Base-by-base conservation (phyloP, 2,888 invertebrate species). In the Gonocerus acuteangulatus region DNA sequence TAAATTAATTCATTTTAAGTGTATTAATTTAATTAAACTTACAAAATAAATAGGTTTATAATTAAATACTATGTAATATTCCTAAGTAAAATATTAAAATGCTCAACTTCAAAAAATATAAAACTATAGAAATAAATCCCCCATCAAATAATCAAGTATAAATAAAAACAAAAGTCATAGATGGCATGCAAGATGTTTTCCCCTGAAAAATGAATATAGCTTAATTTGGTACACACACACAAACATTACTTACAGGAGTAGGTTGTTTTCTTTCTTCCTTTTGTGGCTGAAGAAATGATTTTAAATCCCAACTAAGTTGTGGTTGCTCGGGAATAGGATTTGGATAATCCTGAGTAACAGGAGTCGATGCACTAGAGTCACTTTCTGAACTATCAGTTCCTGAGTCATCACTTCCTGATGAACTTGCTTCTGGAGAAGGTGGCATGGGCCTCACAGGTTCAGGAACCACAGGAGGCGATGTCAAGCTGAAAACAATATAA, bases 311-410 rank as follows among this genome's bases (percentile, higher is more conserved):
- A 23, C 69, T 58, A 51, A 62, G 64, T 59, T 64, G 67, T 76
- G 70, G 81, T 78, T 70, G 72, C 48, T 65, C 64, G 23, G 65
- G 63, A 16, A 62, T 51, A 54, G 63, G 62, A 48, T 65, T 66
- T 76, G 70, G 81, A 78, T 69, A 72, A 44, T 65, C 65, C 47
- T 64, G 67, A 3, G 45, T 49, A 34, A 61, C 54, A 34, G 66
- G 64, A 16, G 79, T 80, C 64, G 80, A 80, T 67, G 77, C 79
- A 69, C 77, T 80, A 2, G 77, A 75, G 57, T 81, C 82, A 1
- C 81, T 78, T 13, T 80, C 81, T 0, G 83, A 81, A 65, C 82
- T 79, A 4, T 67, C 66, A 1, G 67, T 67, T 7, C 65, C 66
- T 23, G 68, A 68, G 21, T 66, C 67, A 23, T 64, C 62, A 62